phyloP scores from a whole-genome alignment of 92 coral and sea anemone species.

The Bergia puertoricense region DNA sequence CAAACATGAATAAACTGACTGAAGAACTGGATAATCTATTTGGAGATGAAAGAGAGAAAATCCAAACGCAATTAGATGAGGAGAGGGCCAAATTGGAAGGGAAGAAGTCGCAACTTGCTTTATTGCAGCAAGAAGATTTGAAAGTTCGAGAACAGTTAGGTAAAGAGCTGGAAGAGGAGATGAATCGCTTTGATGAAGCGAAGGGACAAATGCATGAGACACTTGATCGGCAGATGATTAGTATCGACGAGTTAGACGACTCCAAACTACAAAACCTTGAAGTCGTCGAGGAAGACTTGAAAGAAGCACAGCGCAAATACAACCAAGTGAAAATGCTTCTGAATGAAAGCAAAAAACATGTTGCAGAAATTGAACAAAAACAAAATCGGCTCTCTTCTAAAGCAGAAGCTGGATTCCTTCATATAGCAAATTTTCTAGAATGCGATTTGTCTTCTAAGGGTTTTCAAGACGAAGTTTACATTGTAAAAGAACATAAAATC shows the following conservation, averaged over 20 bases:
- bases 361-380: conserved; percentile 65
- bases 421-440: conserved; percentile 68
- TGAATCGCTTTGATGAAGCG: conserved; percentile 50
- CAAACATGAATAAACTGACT: conserved; percentile 50
- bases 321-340: conserved; percentile 74
- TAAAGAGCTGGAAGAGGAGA: conserved; percentile 68
- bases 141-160: conserved; percentile 58
- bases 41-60: conserved; percentile 45
- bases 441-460: conserved; percentile 63
- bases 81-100: conserved; percentile 44
- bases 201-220: conserved; percentile 64
- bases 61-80: conserved; percentile 43
- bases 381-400: conserved; percentile 62
- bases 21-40: conserved; percentile 56
- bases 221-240: conserved; percentile 65
- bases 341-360: conserved; percentile 64
- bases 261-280: conserved; percentile 62
- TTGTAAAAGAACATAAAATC: conserved; percentile 67
- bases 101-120: conserved; percentile 55
- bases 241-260: conserved; percentile 73
- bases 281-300: conserved; percentile 73
- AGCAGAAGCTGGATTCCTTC: conserved; percentile 64
- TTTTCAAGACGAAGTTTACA: conserved; percentile 64
- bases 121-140: conserved; percentile 70
- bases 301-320: conserved; percentile 75